These are phyloP conservation scores for Aphelinus atriplicis DNA, from an alignment of 1,140 invertebrate genomes.

Conservation along the genomic window DNA sequence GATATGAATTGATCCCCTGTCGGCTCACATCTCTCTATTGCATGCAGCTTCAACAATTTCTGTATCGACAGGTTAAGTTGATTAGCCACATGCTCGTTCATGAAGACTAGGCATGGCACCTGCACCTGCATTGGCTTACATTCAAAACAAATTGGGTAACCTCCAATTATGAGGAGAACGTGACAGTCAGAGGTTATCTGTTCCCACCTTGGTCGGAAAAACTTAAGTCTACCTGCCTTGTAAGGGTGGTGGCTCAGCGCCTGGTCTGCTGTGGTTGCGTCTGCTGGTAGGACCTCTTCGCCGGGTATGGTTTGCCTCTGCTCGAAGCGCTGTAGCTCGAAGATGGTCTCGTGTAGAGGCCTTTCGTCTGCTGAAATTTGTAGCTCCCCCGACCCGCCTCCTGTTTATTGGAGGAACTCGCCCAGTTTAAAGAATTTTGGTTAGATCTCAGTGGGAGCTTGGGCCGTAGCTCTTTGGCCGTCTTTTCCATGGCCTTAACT, in stretches of 20 bases:
- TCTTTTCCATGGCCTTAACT: neutral
- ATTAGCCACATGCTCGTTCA: too few relatives aligned
- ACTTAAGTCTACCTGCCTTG: conserved; percentile 30
- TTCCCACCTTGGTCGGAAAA: conserved; percentile 26
- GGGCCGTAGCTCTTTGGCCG: neutral
- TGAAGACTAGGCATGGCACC: neutral
- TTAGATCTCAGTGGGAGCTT: neutral
- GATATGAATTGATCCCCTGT: conserved; percentile 29
- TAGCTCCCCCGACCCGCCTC: neutral
- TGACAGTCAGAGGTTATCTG: conserved; percentile 27
- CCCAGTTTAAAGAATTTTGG: neutral
- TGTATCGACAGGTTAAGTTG: neutral
- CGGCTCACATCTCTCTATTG: conserved; percentile 14
- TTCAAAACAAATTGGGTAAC: conserved; percentile 29
- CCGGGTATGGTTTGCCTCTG: too few relatives aligned
- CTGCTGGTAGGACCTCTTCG: too few relatives aligned
- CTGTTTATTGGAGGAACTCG: neutral
- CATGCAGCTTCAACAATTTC: conserved; percentile 19
- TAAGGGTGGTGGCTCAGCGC: neutral
- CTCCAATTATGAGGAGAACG: conserved; percentile 29
- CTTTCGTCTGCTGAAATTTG: too few relatives aligned
- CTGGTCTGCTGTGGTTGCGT: too few relatives aligned
- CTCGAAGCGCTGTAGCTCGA: too few relatives aligned
- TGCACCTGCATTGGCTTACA: neutral
- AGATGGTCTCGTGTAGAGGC: too few relatives aligned